Conservation (phyloP, 2,888 invertebrate genomes). For the Steinernema carpocapsae region DNA sequence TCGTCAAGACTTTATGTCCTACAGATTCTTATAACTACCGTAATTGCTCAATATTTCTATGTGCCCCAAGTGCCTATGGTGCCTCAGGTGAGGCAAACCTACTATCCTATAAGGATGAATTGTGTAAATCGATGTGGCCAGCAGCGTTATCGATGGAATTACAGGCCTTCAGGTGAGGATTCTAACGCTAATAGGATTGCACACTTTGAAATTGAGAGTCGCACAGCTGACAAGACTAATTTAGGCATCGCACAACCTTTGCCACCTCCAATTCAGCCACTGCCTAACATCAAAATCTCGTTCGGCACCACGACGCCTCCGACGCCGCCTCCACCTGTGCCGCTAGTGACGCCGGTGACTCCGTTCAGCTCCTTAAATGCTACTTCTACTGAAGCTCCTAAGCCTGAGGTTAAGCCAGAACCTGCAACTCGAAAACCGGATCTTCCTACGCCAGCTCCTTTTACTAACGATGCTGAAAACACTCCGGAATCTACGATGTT, state of each 20-base stretch:
- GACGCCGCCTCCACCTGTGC: conserved; percentile 20
- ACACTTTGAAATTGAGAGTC: not conserved
- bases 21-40: not conserved
- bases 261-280: conserved; percentile 17
- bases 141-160: conserved; percentile 61
- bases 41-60: conserved; percentile 33
- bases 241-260: conserved; percentile 21
- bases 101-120: conserved; percentile 65
- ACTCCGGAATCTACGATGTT: not conserved
- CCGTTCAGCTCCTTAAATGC: conserved; percentile 30
- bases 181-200: not conserved
- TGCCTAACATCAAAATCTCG: conserved; percentile 26
- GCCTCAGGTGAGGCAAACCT: conserved; percentile 41
- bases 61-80: conserved; percentile 21
- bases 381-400: conserved; percentile 38
- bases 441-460: conserved; percentile 41
- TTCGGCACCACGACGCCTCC: conserved; percentile 23
- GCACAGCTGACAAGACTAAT: no score
- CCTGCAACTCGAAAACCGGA: conserved; percentile 2
- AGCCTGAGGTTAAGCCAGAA: conserved; percentile 8
- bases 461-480: conserved; percentile 37
- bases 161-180: conserved; percentile 52
- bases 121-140: conserved; percentile 47
- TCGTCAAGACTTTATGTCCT: not conserved
- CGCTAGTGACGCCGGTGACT: conserved; percentile 39